These are phyloP conservation scores for Xylota segnis DNA, from an alignment of 2,888 invertebrate species.

Conservation along the genomic window DNA sequence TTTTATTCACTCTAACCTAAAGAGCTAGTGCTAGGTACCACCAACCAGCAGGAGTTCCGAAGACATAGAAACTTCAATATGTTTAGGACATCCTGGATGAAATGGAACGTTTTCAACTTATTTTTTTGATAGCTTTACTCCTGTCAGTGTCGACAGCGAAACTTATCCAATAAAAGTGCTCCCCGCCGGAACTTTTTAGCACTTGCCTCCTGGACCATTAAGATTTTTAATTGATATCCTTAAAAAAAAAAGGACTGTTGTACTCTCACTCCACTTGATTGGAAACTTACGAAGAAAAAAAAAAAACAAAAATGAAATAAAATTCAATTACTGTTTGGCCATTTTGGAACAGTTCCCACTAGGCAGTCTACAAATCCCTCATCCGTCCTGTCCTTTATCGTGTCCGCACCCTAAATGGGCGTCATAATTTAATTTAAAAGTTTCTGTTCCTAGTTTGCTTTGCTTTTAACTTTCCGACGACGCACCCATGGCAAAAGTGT, in stretches of 20 bases:
- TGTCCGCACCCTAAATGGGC: conserved; percentile 58
- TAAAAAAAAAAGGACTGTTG: conserved; percentile 21
- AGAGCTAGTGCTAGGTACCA: too few species aligned
- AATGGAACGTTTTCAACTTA: neutral
- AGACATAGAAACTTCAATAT: too few species aligned
- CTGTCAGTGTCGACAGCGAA: neutral
- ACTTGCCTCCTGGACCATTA: neutral
- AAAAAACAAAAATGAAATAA: conserved; percentile 32
- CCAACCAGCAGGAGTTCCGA: too few species aligned
- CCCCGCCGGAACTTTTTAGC: neutral
- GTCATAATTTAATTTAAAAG: conserved; percentile 77
- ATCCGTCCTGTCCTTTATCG: conserved; percentile 13
- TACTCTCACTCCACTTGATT: conserved; percentile 43
- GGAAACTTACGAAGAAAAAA: conserved; percentile 22
- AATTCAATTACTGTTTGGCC: conserved; percentile 65
- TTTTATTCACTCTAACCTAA: too few species aligned
- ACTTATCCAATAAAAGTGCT: conserved; percentile 48
- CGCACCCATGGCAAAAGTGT: conserved; percentile 71
- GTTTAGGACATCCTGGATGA: too few species aligned
- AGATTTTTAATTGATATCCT: conserved; percentile 62
- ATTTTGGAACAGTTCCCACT: conserved; percentile 26
- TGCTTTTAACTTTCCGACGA: conserved; percentile 68
- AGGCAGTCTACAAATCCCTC: conserved; percentile 13
- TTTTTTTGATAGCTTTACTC: neutral
- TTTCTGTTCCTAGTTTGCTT: conserved; percentile 69